Conservation (phyloP, 2,113 vertebrate species). For the Columba janthina region DNA sequence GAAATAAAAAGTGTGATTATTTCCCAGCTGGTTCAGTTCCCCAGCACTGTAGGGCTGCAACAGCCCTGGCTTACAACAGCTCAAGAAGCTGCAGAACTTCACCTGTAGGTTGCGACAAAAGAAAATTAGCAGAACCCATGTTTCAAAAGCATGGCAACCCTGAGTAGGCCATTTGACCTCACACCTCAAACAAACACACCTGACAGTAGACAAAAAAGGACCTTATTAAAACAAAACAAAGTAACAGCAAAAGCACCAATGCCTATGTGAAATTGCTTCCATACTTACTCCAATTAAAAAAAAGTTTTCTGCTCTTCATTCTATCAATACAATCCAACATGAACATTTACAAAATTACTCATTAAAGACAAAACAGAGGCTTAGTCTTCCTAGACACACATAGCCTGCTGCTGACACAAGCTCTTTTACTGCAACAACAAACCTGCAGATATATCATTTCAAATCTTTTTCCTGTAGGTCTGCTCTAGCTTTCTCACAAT, state of each 20-base stretch:
- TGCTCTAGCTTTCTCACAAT: background rate
- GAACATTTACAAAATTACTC: constrained; percentile 9
- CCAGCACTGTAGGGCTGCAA: background rate
- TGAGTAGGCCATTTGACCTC: background rate
- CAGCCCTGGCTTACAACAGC: background rate
- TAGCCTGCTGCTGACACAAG: background rate
- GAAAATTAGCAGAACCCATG: background rate
- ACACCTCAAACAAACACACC: background rate
- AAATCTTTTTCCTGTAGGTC: background rate
- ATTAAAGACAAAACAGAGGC: constrained; percentile 30
- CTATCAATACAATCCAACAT: background rate
- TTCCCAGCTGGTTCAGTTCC: background rate
- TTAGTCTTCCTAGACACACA: background rate
- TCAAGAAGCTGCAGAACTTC: background rate
- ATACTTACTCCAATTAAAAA: background rate
- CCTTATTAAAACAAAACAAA: background rate
- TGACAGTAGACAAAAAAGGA: background rate
- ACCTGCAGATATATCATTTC: background rate
- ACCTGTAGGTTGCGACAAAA: background rate
- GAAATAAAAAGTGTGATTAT: background rate
- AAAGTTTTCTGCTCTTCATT: background rate
- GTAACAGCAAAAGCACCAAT: background rate
- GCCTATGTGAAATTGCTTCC: background rate
- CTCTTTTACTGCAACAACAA: background rate
- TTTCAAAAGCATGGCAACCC: background rate